A percentile compares a stretch with the other conserved stretches of the same genome.
Conservation (phyloP, 2,888 invertebrate genomes). For the Sclerodermus sp. region DNA sequence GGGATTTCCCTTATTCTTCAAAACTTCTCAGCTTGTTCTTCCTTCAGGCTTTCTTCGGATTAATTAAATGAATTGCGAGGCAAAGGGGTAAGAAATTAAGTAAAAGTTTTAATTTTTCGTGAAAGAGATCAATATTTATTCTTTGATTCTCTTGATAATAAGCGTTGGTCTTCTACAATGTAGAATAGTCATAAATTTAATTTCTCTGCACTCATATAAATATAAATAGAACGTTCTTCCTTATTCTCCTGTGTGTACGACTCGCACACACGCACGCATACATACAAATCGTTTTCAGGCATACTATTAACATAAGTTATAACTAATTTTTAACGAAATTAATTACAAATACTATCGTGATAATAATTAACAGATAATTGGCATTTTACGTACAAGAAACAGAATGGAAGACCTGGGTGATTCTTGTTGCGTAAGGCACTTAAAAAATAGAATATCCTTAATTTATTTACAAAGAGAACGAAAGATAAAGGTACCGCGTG, state of each 20-base stretch:
- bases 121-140: slow-evolving; percentile 57
- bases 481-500: background rate
- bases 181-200: slow-evolving; percentile 47
- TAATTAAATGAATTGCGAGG: no score
- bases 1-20: no score
- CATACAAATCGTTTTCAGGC: no score
- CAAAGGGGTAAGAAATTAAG: no score
- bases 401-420: slow-evolving; percentile 57
- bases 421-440: slow-evolving; percentile 59
- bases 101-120: slow-evolving; percentile 28
- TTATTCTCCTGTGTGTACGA: slow-evolving; percentile 8
- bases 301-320: background rate
- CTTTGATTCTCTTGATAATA: slow-evolving; percentile 53
- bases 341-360: background rate
- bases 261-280: slow-evolving; percentile 13
- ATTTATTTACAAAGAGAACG: slow-evolving; percentile 30
- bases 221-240: slow-evolving; percentile 31
- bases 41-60: no score
- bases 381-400: slow-evolving; percentile 46
- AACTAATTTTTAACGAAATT: background rate
- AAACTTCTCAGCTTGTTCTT: no score
- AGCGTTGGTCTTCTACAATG: slow-evolving; percentile 53
- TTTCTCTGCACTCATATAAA: slow-evolving; percentile 36
- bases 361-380: slow-evolving; percentile 24
- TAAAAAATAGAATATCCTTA: slow-evolving; percentile 37